Evolutionary conservation across 2,888 invertebrate genomes (phyloP).

Genomic region (Caenorhabditis wallacei): DNA sequence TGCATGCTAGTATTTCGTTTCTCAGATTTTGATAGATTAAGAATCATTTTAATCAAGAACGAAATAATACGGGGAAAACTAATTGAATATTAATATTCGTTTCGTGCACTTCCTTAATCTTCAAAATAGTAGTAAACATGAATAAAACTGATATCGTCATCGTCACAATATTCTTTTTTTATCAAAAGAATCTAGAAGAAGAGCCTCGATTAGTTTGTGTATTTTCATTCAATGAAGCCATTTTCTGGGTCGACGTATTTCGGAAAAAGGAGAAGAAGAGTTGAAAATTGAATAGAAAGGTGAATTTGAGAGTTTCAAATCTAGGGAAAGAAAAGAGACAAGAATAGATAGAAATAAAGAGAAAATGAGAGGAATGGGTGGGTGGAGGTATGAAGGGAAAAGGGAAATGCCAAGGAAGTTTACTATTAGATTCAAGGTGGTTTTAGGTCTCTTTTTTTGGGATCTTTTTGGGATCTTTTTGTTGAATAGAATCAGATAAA

Average conservation of each 20-base stretch:
- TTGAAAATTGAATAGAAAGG: slow-evolving; percentile 34
- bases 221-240: not conserved
- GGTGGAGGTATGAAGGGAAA: slow-evolving; percentile 4
- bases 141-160: not conserved
- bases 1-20: too few relatives aligned
- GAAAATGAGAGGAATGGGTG: slow-evolving; percentile 15
- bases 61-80: too few relatives aligned
- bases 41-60: too few relatives aligned
- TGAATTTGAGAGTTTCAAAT: slow-evolving; percentile 37
- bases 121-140: not conserved
- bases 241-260: slow-evolving; percentile 8
- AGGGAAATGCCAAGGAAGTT: slow-evolving; percentile 34
- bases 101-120: not conserved
- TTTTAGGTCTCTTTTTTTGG: not conserved
- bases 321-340: not conserved
- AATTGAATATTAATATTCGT: not conserved
- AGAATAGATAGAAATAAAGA: slow-evolving; percentile 29
- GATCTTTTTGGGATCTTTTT: slow-evolving; percentile 7
- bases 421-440: slow-evolving; percentile 25
- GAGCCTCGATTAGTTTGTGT: slow-evolving; percentile 19
- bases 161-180: not conserved
- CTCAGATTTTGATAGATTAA: too few relatives aligned
- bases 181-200: slow-evolving; percentile 6
- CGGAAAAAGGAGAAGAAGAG: not conserved
- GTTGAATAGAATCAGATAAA: slow-evolving; percentile 13